phyloP scores from a whole-genome alignment of 2,113 vertebrate genomes.

The Brienomyrus longianalis region DNA sequence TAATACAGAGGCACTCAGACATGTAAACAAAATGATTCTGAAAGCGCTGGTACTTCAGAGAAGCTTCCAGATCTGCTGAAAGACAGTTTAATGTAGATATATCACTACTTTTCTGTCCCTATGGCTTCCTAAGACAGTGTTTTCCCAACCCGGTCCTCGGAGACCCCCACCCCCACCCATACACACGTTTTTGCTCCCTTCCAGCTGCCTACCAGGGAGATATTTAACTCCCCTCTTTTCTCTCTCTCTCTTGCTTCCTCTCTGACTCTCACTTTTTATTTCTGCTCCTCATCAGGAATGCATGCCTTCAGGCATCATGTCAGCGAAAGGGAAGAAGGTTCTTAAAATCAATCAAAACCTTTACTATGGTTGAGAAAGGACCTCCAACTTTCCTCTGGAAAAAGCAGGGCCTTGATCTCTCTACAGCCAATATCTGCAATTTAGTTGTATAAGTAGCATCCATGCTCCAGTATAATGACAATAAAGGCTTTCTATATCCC shows the following conservation, averaged over 20 bases:
- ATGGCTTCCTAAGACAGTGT: not conserved
- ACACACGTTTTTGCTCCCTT: too few relatives aligned
- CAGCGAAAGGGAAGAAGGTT: slow-evolving; percentile 62
- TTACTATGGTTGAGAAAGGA: slow-evolving; percentile 61
- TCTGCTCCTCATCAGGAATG: slow-evolving; percentile 55
- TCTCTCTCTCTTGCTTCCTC: not conserved
- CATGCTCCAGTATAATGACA: too few relatives aligned
- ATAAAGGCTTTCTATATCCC: too few relatives aligned
- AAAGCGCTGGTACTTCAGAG: not conserved
- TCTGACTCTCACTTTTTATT: not conserved
- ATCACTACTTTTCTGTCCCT: not conserved
- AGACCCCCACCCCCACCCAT: too few relatives aligned
- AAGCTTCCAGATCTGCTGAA: not conserved
- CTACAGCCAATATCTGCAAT: slow-evolving; percentile 18
- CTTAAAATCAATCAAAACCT: slow-evolving; percentile 67
- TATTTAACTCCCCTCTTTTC: not conserved
- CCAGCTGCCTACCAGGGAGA: not conserved
- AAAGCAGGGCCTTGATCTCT: slow-evolving; percentile 37
- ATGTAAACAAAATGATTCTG: not conserved
- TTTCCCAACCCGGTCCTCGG: not conserved
- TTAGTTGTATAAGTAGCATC: too few relatives aligned
- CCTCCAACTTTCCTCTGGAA: slow-evolving; percentile 61
- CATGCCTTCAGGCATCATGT: slow-evolving; percentile 63
- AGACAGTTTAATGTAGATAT: not conserved
- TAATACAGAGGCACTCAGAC: not conserved